Conservation (phyloP, 2,888 invertebrate genomes). For the Plagiodera versicolora region DNA sequence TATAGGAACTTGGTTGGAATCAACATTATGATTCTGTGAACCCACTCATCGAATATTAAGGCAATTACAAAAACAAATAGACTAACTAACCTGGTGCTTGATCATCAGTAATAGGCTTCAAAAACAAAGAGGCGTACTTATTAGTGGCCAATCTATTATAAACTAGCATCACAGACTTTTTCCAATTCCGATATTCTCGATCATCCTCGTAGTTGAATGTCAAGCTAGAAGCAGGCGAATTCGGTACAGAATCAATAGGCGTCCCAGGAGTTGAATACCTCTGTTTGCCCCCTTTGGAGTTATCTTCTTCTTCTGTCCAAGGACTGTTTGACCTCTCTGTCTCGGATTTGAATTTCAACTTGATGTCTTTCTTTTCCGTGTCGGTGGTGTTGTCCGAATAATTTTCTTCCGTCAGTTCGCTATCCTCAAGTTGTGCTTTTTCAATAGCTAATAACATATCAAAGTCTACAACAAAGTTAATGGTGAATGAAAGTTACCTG, state of each 20-base stretch:
- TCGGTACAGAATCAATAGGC: slow-evolving; percentile 65
- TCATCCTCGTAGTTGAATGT: slow-evolving; percentile 67
- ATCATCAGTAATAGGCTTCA: slow-evolving; percentile 84
- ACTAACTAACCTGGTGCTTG: slow-evolving; percentile 65
- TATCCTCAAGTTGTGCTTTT: slow-evolving; percentile 49
- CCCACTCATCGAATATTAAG: not conserved
- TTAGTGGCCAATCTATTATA: slow-evolving; percentile 77
- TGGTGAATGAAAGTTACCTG: not conserved
- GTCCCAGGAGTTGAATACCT: slow-evolving; percentile 58
- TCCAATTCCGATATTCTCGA: slow-evolving; percentile 79
- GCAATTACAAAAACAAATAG: too few species aligned
- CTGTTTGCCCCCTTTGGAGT: slow-evolving; percentile 39
- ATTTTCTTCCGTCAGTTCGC: slow-evolving; percentile 42
- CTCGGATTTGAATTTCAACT: slow-evolving; percentile 53
- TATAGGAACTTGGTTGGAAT: too few species aligned
- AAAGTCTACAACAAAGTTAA: slow-evolving; percentile 42
- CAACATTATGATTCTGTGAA: too few species aligned
- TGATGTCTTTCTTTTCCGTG: slow-evolving; percentile 39
- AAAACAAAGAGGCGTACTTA: slow-evolving; percentile 83
- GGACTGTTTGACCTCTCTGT: slow-evolving; percentile 60
- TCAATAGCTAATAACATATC: slow-evolving; percentile 52
- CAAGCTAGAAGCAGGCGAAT: slow-evolving; percentile 59
- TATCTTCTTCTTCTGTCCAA: slow-evolving; percentile 59
- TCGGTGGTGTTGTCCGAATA: slow-evolving; percentile 43
- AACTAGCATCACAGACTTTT: slow-evolving; percentile 85